Base-by-base conservation (phyloP, 2,113 vertebrate genomes). In the Pachyramphus minor region DNA sequence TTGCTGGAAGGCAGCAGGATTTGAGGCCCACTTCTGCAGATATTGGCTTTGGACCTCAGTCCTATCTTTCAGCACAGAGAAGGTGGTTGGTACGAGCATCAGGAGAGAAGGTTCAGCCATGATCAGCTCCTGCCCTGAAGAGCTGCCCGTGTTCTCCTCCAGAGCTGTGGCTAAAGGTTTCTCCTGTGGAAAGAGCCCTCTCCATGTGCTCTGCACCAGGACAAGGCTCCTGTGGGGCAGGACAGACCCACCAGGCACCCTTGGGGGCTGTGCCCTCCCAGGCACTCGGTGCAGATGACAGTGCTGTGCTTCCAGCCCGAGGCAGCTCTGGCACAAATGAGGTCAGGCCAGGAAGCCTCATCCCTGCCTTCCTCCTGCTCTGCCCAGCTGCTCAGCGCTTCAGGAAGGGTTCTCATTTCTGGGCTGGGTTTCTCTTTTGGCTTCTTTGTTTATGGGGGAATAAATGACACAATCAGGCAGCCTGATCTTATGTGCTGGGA, bases 401-500 rank as follows among this genome's bases (percentile, higher is more conserved):
- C 23, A 22, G 76, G 76, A 91, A 35, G 37, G 52, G n/a, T 85
- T 87, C 95, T 84, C 77, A 15, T 91, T 83, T 75, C 49, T 72
- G 71, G 72, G 64, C 75, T 86, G 88, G 64, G 67, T 87, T 96
- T 87, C 67, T 86, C 59, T 73, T 82, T 80, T 83, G 81, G 63
- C 69, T 80, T 75, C 90, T 95, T 69, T 86, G 85, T 95, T 93
- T 90, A 59, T 1, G 8, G 73, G 84, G 84, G n/a, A 93, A 91
- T 52, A 86, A 86, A 68, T 93, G 89, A 85, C 80, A 93, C 83
- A 88, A 87, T 94, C 84, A 53, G 55, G 33, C 8, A 0, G 69
- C 60, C 83, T 71, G 76, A 87, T 87, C 84, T 62, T 23, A 9
- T 75, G 79, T 76, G 71, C n/a, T 44, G 79, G 53, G 92, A 67